Evolutionary conservation across 2,113 vertebrate genomes (phyloP), one percentile per base, ranked within the genome.

Genomic region (Ahaetulla prasina): DNA sequence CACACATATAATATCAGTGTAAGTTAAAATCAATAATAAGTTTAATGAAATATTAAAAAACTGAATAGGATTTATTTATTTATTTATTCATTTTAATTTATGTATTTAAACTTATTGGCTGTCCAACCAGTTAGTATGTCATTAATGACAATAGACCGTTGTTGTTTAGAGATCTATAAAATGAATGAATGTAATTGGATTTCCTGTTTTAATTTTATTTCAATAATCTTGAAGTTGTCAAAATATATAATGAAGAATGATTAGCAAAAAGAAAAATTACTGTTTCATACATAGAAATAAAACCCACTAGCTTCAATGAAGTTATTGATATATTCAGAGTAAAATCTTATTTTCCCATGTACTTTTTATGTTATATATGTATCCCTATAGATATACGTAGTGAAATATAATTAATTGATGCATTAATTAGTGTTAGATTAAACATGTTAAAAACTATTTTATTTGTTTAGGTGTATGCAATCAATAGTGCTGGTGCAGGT

Each of bases 1-100:
- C 96, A 98, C 74, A 99, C 97, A 11, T 99, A 99, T 94, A 99
- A 98, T 74, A 98, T 99, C 97, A 98, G 98, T 95, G 99, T 99
- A 96, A 98, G 97, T 54, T 93, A 80, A 35, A 92, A 43, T 47
- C 54, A 55, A 8, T 52, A 60, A 45, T 68, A 88, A 74, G 84
- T 43, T 25, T 39, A 63, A 50, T 74, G 27, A 20, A 93, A 85
- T 18, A 18, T 12, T 8, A 87, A 68, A 35, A 20, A 68, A 1
- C 39, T 80, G 55, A 90, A 60, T 30, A 25, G 30, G 2, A 89
- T 86, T 49, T 80, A 80, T 80, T 35, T 74, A 80, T 80, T 35
- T 74, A 74, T 68, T 74, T 45, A 85, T 85, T 45, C 45, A 85
- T 85, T 45, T 47, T 12, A 43, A 85, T 45, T 43, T 85, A 85